Evolutionary conservation across 30 jellyfish, hydroid and myxozoan genomes (phyloP).

Genomic region (Cassiopea andromeda): DNA sequence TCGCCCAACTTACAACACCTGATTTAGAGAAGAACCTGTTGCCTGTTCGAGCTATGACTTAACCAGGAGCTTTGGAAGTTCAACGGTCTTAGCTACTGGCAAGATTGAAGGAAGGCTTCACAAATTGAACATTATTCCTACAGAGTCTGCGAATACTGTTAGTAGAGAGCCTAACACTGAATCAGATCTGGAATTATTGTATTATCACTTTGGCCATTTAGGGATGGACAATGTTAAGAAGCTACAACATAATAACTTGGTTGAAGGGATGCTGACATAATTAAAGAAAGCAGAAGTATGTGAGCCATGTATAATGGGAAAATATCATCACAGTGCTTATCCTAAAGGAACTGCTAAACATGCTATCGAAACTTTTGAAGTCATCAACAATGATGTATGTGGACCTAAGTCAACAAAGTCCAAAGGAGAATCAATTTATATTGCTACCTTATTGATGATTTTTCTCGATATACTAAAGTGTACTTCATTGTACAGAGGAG

Average conservation of each 20-base stretch:
- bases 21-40: slow-evolving; percentile 11
- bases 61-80: slow-evolving; percentile 50
- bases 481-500: slow-evolving; percentile 7
- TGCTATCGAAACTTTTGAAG: slow-evolving; percentile 32
- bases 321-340: slow-evolving; percentile 52
- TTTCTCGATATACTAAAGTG: slow-evolving; percentile 37
- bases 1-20: too few species aligned
- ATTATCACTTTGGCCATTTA: slow-evolving; percentile 60
- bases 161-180: slow-evolving; percentile 17
- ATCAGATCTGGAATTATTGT: slow-evolving; percentile 53
- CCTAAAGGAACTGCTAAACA: slow-evolving; percentile 34
- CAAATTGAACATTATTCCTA: slow-evolving; percentile 20
- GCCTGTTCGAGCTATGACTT: slow-evolving; percentile 62
- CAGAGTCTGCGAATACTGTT: slow-evolving; percentile 25
- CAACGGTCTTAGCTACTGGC: slow-evolving; percentile 29
- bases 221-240: slow-evolving; percentile 41
- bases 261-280: slow-evolving; percentile 33
- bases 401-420: slow-evolving; percentile 39
- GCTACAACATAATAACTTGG: slow-evolving; percentile 42
- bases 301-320: slow-evolving; percentile 56
- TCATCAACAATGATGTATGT: slow-evolving; percentile 42
- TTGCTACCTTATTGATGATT: slow-evolving; percentile 56
- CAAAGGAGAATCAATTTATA: slow-evolving; percentile 44
- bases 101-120: slow-evolving; percentile 49
- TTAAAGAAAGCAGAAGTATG: slow-evolving; percentile 28